A percentile compares a stretch with the other conserved stretches of the same genome.
phyloP scores from a whole-genome alignment of 2,797 vertebrate genomes.

The Podarcis siculus region DNA sequence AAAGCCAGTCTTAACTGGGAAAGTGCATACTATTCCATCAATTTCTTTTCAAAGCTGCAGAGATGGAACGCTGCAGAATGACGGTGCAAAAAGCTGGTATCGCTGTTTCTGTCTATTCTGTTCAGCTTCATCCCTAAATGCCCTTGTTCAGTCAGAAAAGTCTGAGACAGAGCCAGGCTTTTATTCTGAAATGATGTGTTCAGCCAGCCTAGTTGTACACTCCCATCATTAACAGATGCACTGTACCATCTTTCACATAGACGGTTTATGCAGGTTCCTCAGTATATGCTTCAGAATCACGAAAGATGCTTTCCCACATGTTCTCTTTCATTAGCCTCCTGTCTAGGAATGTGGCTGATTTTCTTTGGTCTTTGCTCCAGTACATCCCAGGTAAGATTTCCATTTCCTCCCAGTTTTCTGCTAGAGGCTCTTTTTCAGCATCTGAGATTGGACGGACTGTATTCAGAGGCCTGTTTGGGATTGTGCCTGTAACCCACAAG shows the following conservation, averaged over 20 bases:
- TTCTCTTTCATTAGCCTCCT: conserved; percentile 42
- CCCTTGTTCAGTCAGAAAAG: accelerated
- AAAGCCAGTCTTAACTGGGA: background rate
- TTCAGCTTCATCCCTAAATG: background rate
- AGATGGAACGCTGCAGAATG: background rate
- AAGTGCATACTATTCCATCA: background rate
- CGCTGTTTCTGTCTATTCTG: background rate
- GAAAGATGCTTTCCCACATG: conserved; percentile 51
- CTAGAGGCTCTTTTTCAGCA: background rate
- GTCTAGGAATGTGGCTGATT: conserved; percentile 30
- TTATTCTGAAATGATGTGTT: conserved; percentile 68
- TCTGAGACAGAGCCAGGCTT: conserved; percentile 12
- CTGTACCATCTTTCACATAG: background rate
- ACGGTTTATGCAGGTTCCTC: background rate
- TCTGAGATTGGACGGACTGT: background rate
- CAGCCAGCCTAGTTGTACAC: background rate
- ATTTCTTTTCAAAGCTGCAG: background rate
- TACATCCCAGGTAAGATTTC: conserved; percentile 65
- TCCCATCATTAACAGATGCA: background rate
- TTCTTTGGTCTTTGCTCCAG: conserved; percentile 53
- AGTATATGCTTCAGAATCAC: background rate
- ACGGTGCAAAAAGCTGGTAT: accelerated
- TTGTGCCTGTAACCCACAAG: background rate
- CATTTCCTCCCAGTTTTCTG: background rate
- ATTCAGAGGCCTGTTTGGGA: background rate